These are phyloP conservation scores for Parnassius smintheus DNA, from an alignment of 2,888 invertebrate genomes.

Conservation along the genomic window DNA sequence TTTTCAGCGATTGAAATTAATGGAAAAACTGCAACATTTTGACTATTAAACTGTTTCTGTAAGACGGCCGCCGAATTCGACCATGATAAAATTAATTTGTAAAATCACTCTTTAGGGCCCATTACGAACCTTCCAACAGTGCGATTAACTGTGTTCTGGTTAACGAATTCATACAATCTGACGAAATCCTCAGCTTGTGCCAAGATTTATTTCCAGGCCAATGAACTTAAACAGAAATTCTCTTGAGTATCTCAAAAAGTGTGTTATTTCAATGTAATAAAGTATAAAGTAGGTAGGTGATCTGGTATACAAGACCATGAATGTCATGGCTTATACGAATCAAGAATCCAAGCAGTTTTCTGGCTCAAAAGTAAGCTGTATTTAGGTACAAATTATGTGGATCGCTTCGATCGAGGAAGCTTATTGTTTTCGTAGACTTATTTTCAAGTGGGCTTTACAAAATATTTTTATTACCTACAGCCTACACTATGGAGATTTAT, in stretches of 20 bases:
- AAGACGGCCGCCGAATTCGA: too few relatives aligned
- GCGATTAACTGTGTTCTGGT: slow-evolving; percentile 48
- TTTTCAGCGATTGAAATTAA: too few relatives aligned
- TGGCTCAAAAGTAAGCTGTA: slow-evolving; percentile 20
- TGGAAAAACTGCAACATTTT: too few relatives aligned
- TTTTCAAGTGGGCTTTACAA: too few relatives aligned
- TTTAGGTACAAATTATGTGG: too few relatives aligned
- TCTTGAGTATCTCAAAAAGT: slow-evolving; percentile 32
- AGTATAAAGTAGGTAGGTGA: slow-evolving; percentile 21
- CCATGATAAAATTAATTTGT: too few relatives aligned
- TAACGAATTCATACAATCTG: slow-evolving; percentile 63
- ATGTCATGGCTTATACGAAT: slow-evolving; percentile 11
- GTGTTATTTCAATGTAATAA: slow-evolving; percentile 34
- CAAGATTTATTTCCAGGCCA: slow-evolving; percentile 75
- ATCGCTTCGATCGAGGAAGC: not conserved
- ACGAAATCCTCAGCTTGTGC: slow-evolving; percentile 68
- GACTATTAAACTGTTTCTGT: too few relatives aligned
- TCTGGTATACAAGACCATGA: not conserved
- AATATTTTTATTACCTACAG: too few relatives aligned
- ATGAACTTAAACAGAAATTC: slow-evolving; percentile 55
- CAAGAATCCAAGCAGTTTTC: slow-evolving; percentile 28
- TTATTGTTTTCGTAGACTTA: too few relatives aligned
- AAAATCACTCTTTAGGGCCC: too few relatives aligned
- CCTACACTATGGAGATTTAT: not conserved
- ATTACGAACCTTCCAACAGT: not conserved